Base-by-base conservation (phyloP, 2,888 invertebrate genomes). In the Drosophila testacea region DNA sequence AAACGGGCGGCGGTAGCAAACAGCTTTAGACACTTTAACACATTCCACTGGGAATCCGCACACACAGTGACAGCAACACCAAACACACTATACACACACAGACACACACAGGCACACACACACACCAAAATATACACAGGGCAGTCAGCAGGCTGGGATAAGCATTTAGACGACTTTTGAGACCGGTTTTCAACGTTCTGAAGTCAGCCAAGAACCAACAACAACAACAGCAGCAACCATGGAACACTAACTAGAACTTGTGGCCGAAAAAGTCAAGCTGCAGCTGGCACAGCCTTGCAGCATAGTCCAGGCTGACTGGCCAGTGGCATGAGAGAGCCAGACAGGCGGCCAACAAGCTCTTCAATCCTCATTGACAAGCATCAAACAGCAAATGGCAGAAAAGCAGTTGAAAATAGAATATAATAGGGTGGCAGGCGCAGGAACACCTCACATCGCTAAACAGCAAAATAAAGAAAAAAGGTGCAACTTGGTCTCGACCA, bases 11-110 rank as follows among this genome's bases (percentile, higher is more conserved):
- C 70, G 66, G 72, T 62, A 80, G 73, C 79, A 79, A 81, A 67
- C 81, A 86, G 81, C 76, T 86, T 86, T 86, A 79, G 83, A 83
- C 83, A 86, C 83, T 83, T 84, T 83, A 81, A 72, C 81, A 77
- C 83, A 86, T 83, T 86, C 83, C 83, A 75, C 75, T 81, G 83
- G 83, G 87, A 82, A 73, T 81, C 54, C 68, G 61, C 56, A 60
- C 66, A 56, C 42, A 65, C 62, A 51, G 36, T 22, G 22, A 22
- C 22, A 22, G 22, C 22, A 22, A 22, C 22, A 22, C 22, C 22
- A 22, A 22, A 22, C 22, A 22, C 22, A 22, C 22, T 22, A 22
- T 22, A 22, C 22, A 22, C 22, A 22, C 22, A 22, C 22, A 22
- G 22, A 3, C 22, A 22, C 22, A 22, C 22, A 22, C 22, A n/a